phyloP scores from a whole-genome alignment of 2,113 vertebrate species.

The Upupa epops region DNA sequence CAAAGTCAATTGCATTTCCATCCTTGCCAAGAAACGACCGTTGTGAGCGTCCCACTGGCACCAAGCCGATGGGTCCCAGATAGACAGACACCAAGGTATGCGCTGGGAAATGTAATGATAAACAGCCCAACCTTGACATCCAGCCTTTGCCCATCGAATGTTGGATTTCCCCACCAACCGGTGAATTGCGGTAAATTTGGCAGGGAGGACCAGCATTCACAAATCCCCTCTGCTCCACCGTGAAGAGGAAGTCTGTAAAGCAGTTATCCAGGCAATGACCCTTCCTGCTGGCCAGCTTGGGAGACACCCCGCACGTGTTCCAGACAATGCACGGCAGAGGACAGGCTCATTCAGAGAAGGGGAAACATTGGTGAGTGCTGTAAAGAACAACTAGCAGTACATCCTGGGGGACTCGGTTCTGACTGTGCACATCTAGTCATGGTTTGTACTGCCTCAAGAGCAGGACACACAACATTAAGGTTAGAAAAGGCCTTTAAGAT shows the following conservation, averaged over 20 bases:
- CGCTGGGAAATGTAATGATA: background rate
- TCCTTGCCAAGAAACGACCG: background rate
- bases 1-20: background rate
- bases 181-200: background rate
- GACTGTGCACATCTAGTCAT: background rate
- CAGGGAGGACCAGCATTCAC: background rate
- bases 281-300: conserved; percentile 7
- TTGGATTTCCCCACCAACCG: background rate
- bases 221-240: background rate
- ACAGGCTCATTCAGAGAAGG: background rate
- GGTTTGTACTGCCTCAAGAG: background rate
- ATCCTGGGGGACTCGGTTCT: background rate
- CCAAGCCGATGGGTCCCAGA: background rate
- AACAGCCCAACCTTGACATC: background rate
- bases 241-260: conserved; percentile 19
- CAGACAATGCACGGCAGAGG: background rate
- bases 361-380: background rate
- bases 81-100: background rate
- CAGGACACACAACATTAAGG: background rate
- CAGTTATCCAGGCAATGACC: background rate
- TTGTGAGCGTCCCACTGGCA: background rate
- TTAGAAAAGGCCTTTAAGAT: too few species aligned
- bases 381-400: background rate
- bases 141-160: background rate
- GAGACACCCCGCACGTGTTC: background rate